Base-by-base conservation (phyloP, 2,113 vertebrate genomes). In the Prolemur simus region DNA sequence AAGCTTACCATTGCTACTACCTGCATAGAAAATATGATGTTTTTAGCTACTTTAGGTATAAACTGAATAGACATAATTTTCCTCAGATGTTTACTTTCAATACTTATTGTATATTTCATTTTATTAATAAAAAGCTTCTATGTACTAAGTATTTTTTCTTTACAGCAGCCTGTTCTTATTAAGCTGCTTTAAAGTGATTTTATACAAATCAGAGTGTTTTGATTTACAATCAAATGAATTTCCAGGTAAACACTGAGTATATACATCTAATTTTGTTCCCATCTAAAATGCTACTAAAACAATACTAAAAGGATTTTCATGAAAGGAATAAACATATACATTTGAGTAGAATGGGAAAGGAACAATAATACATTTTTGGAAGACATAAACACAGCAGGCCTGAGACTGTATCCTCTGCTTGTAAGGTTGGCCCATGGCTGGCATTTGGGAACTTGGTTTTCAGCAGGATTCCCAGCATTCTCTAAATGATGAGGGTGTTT, bases 101-200 rank as follows among this genome's bases (percentile, higher is more conserved):
- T 80, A 52, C 6, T 56, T 94, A 63, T 25, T 49, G 20, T 52
- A 63, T 39, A 94, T 64, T 84, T 94, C 68, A 87, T 89, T 85
- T 89, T 82, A 56, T 56, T 56, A 56, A 56, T 56, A 56, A 71
- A 86, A 58, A 96, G 34, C 37, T 69, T 80, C 86, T 74, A 74
- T 77, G 25, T 77, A 87, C n/a, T 76, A 89, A 39, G 21, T 63
- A 37, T 29, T 52, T 84, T 77, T 96, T 92, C 64, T 42, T 71
- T 39, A 42, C 3, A 87, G 27, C 21, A 77, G 66, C 18, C 20
- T 92, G 8, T 94, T 92, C 87, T 94, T 90, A 8, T 90, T 94
- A 73, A 97, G 32, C 66, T 94, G 54, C 32, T 95, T 95, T 84
- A 94, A 92, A 86, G 83, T 93, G 27, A 93, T 74, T 94, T 96